Evolutionary conservation across 2,113 vertebrate species (phyloP), one percentile per base, ranked within the genome.

Genomic region (Cavia porcellus): DNA sequence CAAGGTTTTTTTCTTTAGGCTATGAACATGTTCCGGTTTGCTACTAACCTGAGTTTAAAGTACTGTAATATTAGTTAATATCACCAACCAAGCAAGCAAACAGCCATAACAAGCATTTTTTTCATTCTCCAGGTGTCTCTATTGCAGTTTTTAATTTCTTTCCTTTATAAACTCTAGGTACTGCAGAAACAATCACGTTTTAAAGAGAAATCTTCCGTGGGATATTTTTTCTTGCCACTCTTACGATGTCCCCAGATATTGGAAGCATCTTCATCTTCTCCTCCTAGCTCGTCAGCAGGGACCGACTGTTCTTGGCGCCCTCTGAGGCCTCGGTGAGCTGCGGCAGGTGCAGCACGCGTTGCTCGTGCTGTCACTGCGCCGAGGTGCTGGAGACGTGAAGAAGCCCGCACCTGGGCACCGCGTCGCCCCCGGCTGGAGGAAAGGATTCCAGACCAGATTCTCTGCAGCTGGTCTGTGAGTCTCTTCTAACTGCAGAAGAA

Each of bases 311-410:
- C 38, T 74, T 64, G 79, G 74, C 28, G 82, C 95, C 70, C 55
- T 50, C 64, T 42, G 84, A 97, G 93, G 45, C 19, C 17, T 77
- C 52, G 75, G 80, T 3, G 68, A 77, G 90, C 62, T 11, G 62
- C 57, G 47, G 81, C 97, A 96, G 95, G 90, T 96, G 96, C 96
- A 47, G 47, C 61, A 42, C 20, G 70, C 84, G 7, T 55, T 66
- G 89, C 68, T 83, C 68, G 97, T 96, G 97, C 97, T 98, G 96
- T 84, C 81, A 14, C 50, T 94, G 24, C n/a, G 20, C n/a, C 3
- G 10, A 92, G 93, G 93, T 90, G 97, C 93, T 90, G 97, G 86
- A 72, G 96, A 82, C 57, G 89, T 52, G 92, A 75, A 62, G 62
- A 93, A 80, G 22, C 50, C 89, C 89, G 89, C 95, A 88, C 96